Evolutionary conservation across 1,140 invertebrate species (phyloP).

Genomic region (Solenopsis invicta): DNA sequence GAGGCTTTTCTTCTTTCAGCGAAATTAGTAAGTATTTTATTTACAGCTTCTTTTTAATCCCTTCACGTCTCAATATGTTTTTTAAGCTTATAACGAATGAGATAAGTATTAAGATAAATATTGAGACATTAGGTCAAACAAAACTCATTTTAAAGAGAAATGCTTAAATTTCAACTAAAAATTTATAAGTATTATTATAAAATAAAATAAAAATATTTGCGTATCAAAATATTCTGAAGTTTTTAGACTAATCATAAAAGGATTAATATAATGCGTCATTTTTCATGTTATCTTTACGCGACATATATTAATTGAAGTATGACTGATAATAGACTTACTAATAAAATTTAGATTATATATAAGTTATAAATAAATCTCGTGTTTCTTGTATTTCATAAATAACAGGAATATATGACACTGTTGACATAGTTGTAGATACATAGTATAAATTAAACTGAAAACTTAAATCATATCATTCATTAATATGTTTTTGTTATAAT

Average conservation of each 20-base stretch:
- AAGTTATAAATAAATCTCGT: neutral
- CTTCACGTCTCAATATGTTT: neutral
- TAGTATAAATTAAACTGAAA: neutral
- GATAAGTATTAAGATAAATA: neutral
- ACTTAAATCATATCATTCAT: neutral
- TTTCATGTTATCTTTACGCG: neutral
- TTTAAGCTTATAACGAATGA: too few species aligned
- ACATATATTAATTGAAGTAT: neutral
- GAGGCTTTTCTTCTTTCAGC: neutral
- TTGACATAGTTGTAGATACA: neutral
- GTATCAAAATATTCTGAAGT: neutral
- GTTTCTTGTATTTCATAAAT: neutral
- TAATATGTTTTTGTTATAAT: neutral
- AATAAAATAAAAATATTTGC: constrained; percentile 6
- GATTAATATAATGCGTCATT: neutral
- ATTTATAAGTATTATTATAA: neutral
- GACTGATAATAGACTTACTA: neutral
- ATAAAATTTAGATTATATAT: neutral
- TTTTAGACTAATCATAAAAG: neutral
- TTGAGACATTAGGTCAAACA: neutral
- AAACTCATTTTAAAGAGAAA: neutral
- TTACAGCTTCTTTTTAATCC: neutral
- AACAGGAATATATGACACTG: neutral
- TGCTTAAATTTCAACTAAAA: neutral
- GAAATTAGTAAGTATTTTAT: constrained; percentile 20